Evolutionary conservation across 2,113 vertebrate genomes (phyloP).

Genomic region (Calyptommatus sinebrachiatus): DNA sequence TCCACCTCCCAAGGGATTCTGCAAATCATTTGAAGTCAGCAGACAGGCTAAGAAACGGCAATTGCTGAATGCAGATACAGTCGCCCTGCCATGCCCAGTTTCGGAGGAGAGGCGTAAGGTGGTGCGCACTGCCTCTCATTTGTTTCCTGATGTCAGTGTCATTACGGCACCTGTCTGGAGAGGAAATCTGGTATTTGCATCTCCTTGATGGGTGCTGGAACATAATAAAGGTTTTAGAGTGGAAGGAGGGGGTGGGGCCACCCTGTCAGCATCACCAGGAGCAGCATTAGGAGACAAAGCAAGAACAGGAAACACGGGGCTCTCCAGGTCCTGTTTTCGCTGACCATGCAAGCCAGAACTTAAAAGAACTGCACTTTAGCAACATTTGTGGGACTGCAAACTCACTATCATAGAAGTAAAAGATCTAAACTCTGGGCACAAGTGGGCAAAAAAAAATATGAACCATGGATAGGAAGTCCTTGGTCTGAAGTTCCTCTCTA

Average conservation of each 20-base stretch:
- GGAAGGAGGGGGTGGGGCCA: neutral
- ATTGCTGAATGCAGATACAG: too few species aligned
- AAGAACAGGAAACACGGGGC: too few species aligned
- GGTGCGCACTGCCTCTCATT: neutral
- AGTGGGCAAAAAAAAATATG: neutral
- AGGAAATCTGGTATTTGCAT: neutral
- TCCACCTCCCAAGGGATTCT: neutral
- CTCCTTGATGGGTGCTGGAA: neutral
- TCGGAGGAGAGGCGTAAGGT: neutral
- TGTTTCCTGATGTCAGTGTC: neutral
- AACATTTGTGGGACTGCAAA: too few species aligned
- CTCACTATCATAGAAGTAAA: too few species aligned
- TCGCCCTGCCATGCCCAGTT: neutral
- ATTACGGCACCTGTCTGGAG: neutral
- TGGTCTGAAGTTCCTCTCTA: neutral
- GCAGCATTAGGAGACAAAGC: neutral
- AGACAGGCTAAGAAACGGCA: neutral
- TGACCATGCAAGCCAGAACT: too few species aligned
- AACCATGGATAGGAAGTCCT: neutral
- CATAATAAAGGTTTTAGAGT: neutral
- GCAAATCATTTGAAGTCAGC: neutral
- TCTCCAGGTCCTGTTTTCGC: too few species aligned
- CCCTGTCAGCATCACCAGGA: neutral
- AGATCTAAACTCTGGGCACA: neutral
- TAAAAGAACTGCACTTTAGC: too few species aligned